phyloP scores from a whole-genome alignment of 2,888 invertebrate genomes.

The Aphodius granarius region DNA sequence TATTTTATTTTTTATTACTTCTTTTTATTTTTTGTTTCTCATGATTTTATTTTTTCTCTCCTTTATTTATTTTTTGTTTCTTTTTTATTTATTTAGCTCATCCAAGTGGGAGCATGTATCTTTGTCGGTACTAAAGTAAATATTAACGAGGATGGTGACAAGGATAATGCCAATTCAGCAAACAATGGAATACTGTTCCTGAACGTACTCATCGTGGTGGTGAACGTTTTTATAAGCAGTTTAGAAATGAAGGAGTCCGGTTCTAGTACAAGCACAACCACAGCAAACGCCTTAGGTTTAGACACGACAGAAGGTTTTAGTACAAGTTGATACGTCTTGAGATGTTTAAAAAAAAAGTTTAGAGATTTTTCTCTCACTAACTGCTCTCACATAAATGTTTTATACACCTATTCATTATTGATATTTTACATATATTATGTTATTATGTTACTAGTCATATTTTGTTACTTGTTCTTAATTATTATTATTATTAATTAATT shows the following conservation, averaged over 20 bases:
- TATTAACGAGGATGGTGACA: conserved; percentile 64
- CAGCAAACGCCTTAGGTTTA: not conserved
- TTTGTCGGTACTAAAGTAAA: conserved; percentile 62
- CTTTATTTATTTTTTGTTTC: conserved; percentile 36
- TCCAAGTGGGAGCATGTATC: conserved; percentile 63
- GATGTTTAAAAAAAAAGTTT: not conserved
- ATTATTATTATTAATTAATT: not conserved
- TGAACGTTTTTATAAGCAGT: conserved; percentile 64
- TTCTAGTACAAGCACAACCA: not conserved
- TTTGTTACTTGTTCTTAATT: not conserved
- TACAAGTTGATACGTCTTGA: not conserved
- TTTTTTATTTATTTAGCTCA: conserved; percentile 54
- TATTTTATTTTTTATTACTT: conserved; percentile 31
- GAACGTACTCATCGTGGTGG: conserved; percentile 62
- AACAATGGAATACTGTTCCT: conserved; percentile 63
- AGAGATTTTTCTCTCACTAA: not conserved
- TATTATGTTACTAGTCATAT: not conserved
- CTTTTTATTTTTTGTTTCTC: conserved; percentile 36
- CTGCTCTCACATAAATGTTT: not conserved
- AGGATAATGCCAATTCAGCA: conserved; percentile 60
- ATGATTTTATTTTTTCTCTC: conserved; percentile 32
- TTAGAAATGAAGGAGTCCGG: conserved; percentile 58
- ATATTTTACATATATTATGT: not conserved
- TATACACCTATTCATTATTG: not conserved
- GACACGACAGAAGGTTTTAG: not conserved